Percentiles rank a stretch among this genome's conserved stretches.
Evolutionary conservation across 2,888 invertebrate genomes (phyloP).

Genomic region (Leucophora obtusa): DNA sequence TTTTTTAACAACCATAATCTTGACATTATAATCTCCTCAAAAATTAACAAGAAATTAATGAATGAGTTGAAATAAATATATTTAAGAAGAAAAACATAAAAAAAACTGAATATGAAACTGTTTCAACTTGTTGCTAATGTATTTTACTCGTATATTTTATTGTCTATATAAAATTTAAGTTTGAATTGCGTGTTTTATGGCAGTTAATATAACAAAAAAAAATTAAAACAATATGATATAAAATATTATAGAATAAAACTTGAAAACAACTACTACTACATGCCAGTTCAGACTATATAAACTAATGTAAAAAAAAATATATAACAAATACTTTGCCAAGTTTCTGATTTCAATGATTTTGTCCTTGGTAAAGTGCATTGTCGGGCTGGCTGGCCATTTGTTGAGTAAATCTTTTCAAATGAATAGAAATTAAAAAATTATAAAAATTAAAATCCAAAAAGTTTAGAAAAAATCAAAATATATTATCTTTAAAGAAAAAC

Average conservation of each 20-base stretch:
- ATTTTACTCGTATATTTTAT: no score
- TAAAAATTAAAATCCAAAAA: not conserved
- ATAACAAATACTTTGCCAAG: slow-evolving; percentile 9
- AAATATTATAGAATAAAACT: slow-evolving; percentile 9
- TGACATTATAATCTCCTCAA: slow-evolving; percentile 26
- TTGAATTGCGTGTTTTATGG: slow-evolving; percentile 26
- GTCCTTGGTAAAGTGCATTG: slow-evolving; percentile 40
- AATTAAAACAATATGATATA: slow-evolving; percentile 18
- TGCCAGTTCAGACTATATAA: not conserved
- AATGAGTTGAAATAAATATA: not conserved
- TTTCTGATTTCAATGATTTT: slow-evolving; percentile 23
- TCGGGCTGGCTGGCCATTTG: slow-evolving; percentile 9
- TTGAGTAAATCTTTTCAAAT: not conserved
- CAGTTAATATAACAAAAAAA: not conserved
- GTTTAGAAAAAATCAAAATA: not conserved
- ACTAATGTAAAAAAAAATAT: not conserved
- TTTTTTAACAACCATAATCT: slow-evolving; percentile 14
- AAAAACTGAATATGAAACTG: not conserved
- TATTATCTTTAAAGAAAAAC: not conserved
- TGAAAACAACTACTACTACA: not conserved
- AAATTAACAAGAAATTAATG: not conserved
- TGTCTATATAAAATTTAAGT: not conserved
- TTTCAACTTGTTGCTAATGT: slow-evolving; percentile 18
- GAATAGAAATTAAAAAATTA: not conserved
- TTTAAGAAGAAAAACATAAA: slow-evolving; percentile 2